Conservation (phyloP, 2,888 invertebrate genomes). For the Dryobota labecula region DNA sequence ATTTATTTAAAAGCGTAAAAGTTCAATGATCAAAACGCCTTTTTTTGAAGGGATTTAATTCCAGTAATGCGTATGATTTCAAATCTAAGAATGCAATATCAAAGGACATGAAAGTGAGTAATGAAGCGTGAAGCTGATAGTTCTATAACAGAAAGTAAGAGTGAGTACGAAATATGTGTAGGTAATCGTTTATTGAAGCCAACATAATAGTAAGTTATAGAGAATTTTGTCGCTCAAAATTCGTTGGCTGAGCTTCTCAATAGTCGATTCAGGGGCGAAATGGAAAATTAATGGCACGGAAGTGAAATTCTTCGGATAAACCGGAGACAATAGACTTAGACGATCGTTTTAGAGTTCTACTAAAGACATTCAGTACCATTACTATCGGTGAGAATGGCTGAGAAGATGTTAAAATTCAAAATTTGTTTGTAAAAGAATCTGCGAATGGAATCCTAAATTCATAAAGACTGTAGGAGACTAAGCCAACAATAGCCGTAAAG, state of each 20-base stretch:
- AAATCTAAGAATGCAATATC: conserved; percentile 30
- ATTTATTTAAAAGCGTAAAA: conserved; percentile 8
- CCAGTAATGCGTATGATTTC: conserved; percentile 9
- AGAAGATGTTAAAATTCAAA: conserved; percentile 47
- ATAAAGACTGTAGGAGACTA: conserved; percentile 15
- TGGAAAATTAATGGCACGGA: conserved; percentile 87
- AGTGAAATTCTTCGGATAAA: conserved; percentile 83
- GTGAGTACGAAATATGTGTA: conserved; percentile 67
- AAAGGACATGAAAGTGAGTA: conserved; percentile 38
- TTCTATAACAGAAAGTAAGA: conserved; percentile 43
- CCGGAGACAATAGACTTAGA: conserved; percentile 79
- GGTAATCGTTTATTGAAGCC: conserved; percentile 70
- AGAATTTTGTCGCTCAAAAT: conserved; percentile 79
- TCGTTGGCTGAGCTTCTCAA: conserved; percentile 78
- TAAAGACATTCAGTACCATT: conserved; percentile 70
- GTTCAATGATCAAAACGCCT: not conserved
- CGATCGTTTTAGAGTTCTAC: conserved; percentile 73
- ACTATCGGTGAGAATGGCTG: conserved; percentile 62
- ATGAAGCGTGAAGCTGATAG: conserved; percentile 45
- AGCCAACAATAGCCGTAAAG: conserved; percentile 31
- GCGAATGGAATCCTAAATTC: conserved; percentile 28
- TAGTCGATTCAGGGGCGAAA: conserved; percentile 83
- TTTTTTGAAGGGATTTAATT: not conserved
- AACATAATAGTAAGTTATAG: conserved; percentile 79
- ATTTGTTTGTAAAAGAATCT: conserved; percentile 48